Evolutionary conservation across 2,888 invertebrate genomes (phyloP).

Genomic region (Ecdyonurus torrentis): DNA sequence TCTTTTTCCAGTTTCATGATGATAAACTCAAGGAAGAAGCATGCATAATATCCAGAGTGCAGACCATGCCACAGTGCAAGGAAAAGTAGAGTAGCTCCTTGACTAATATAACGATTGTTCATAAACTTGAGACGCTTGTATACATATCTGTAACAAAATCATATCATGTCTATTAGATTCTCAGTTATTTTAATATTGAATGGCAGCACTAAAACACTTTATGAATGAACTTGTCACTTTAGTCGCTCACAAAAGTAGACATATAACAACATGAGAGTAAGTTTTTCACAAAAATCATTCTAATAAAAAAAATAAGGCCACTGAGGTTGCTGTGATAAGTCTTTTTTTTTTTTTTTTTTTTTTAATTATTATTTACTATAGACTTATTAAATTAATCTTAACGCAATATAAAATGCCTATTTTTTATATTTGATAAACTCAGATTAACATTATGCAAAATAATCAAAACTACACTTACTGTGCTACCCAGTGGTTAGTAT

Average conservation of each 20-base stretch:
- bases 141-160: constrained; percentile 41
- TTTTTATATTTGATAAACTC: too few species aligned
- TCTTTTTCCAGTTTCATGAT: constrained; percentile 75
- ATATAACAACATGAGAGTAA: too few species aligned
- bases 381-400: too few species aligned
- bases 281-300: too few species aligned
- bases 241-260: not conserved
- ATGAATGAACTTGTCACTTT: not conserved
- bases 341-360: too few species aligned
- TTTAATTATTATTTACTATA: too few species aligned
- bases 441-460: too few species aligned
- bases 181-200: not conserved
- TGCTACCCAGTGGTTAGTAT: constrained; percentile 88
- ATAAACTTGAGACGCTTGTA: constrained; percentile 88
- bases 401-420: too few species aligned
- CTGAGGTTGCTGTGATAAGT: too few species aligned
- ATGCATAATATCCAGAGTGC: constrained; percentile 83
- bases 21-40: constrained; percentile 82
- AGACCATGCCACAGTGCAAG: constrained; percentile 94
- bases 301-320: too few species aligned
- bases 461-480: constrained; percentile 32
- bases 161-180: not conserved
- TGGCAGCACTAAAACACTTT: not conserved
- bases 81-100: constrained; percentile 64
- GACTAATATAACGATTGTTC: constrained; percentile 63